Evolutionary conservation across 2,113 vertebrate genomes (phyloP).

Genomic region (Gavialis gangeticus): DNA sequence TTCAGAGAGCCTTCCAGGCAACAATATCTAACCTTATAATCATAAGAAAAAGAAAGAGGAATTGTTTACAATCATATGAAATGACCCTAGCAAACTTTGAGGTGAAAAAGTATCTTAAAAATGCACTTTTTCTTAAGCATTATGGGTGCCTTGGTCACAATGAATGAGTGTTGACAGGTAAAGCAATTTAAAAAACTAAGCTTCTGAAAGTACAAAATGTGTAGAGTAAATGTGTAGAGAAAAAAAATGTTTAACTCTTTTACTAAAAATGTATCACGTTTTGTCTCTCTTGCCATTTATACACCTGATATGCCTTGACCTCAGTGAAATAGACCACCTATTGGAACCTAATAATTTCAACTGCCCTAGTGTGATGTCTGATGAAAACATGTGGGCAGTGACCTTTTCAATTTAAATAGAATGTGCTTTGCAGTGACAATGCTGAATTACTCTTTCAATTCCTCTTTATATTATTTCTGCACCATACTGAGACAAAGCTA

Average conservation of each 20-base stretch:
- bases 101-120: constrained; percentile 29
- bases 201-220: background rate
- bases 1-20: constrained; percentile 9
- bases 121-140: background rate
- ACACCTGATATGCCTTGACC: background rate
- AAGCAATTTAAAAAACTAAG: background rate
- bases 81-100: background rate
- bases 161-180: background rate
- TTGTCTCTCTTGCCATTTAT: background rate
- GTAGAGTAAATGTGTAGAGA: background rate
- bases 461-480: background rate
- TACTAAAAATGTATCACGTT: background rate
- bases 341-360: background rate
- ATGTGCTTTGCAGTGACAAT: background rate
- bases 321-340: background rate
- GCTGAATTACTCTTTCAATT: background rate
- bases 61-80: background rate
- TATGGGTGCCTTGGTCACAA: background rate
- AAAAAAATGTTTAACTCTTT: background rate
- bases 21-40: background rate
- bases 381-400: background rate
- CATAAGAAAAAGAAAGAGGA: background rate
- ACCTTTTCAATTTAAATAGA: constrained; percentile 49
- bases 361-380: background rate
- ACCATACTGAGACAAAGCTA: constrained; percentile 24